Conservation (phyloP, 1,140 invertebrate genomes). For the Meloidogyne chitwoodi region DNA sequence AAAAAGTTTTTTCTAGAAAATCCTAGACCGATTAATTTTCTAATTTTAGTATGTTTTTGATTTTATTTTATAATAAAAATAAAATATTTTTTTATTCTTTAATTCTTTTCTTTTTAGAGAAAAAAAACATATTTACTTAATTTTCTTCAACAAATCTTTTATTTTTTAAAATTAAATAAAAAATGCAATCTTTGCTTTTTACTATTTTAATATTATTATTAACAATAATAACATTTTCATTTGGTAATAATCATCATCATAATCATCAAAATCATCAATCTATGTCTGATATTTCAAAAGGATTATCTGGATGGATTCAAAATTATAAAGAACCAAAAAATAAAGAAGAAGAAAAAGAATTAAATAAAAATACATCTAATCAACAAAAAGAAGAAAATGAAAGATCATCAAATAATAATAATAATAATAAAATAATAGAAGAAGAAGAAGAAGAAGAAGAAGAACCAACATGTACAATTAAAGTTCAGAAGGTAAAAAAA, state of each 20-base stretch:
- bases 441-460: not conserved
- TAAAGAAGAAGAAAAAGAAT: not conserved
- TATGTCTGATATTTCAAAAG: not conserved
- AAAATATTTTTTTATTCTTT: too few species aligned
- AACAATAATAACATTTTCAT: not conserved
- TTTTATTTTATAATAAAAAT: too few species aligned
- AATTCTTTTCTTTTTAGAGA: too few species aligned
- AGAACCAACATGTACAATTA: constrained; percentile 17
- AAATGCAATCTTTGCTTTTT: not conserved
- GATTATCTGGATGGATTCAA: constrained; percentile 10
- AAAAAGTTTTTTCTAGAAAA: too few species aligned
- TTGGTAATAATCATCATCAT: not conserved
- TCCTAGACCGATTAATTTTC: too few species aligned
- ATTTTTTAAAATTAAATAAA: not conserved
- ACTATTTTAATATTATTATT: not conserved
- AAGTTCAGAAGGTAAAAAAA: constrained; percentile 16
- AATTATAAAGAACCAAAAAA: constrained; percentile 16
- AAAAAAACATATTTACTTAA: too few species aligned
- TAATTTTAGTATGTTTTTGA: too few species aligned
- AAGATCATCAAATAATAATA: not conserved
- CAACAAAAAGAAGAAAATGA: not conserved
- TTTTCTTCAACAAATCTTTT: too few species aligned
- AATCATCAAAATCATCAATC: not conserved
- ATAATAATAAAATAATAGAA: not conserved
- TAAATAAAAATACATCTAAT: not conserved